Evolutionary conservation across 2,113 vertebrate species (phyloP).

Genomic region (Zosterops pallidus): DNA sequence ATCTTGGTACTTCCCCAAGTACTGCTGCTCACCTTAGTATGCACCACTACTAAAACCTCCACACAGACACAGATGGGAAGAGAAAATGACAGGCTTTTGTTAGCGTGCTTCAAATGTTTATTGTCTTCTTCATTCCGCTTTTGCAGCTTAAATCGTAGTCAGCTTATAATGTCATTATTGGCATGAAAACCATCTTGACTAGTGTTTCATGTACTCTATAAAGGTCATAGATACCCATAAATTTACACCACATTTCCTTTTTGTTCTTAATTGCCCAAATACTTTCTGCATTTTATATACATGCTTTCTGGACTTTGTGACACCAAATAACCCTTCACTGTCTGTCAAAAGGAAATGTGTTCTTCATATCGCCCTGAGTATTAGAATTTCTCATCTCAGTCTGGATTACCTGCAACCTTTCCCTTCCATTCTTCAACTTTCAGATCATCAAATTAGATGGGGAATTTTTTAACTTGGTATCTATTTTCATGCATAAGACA

Average conservation of each 20-base stretch:
- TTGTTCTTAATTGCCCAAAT: background rate
- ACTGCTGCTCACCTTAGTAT: too few relatives aligned
- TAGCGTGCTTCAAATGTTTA: background rate
- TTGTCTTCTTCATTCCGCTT: background rate
- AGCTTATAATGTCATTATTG: background rate
- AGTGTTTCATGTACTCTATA: background rate
- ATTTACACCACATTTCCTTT: background rate
- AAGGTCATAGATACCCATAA: background rate
- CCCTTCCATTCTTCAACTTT: background rate
- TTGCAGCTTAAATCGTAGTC: background rate
- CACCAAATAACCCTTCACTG: background rate
- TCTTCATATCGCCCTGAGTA: rapidly evolving
- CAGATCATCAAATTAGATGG: background rate
- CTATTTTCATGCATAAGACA: background rate
- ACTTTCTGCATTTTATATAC: background rate
- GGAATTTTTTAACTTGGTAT: background rate
- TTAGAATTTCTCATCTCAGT: background rate
- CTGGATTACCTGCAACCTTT: background rate
- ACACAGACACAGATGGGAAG: background rate
- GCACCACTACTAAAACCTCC: background rate
- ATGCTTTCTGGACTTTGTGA: background rate
- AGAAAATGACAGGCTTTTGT: background rate
- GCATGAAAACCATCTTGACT: background rate
- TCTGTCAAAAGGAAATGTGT: background rate
- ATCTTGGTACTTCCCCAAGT: background rate